Base-by-base conservation (phyloP, 1,140 invertebrate genomes). In the Myzus persicae region DNA sequence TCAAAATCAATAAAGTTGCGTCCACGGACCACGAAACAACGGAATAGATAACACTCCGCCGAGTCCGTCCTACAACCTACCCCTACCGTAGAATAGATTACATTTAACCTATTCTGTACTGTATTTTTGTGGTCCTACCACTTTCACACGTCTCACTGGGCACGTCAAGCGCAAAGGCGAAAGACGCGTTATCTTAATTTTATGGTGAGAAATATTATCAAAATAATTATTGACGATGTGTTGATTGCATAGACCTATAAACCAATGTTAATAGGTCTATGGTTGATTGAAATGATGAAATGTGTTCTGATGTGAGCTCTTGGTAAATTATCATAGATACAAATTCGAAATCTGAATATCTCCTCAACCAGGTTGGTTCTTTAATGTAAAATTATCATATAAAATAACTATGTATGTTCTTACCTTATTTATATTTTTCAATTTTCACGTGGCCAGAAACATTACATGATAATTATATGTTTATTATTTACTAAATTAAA, bases 191-290 rank as follows among this genome's bases (percentile, higher is more conserved):
- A 67, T 67, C 31, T 67, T 67, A 67, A 67, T 67, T 67, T 14
- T 67, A 67, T 67, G 59, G 59, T 67, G 59, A 67, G 59, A 67
- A 67, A 67, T 67, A 67, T 67, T 67, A 67, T 67, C 59, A 67
- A 67, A 67, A 67, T 67, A 67, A 67, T 67, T 67, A 67, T 67
- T 67, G 59, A 67, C 59, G 59, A 67, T 67, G 59, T n/a, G 59
- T 67, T n/a, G 59, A 67, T 67, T 14, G 26, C 31, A 67, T 59
- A n/a, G 31, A 67, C 59, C 31, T 67, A 67, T 67, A 67, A n/a
- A 67, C 59, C 31, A 3, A 67, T 67, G 59, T 67, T 67, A 67
- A 67, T 67, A n/a, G 26, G 54, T 59, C 54, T 67, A 67, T n/a
- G 59, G 20, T 38, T 9, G 81, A 40, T 40, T 84, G 9, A 84